Conservation (phyloP, 2,113 vertebrate genomes). For the Phodopus roborovskii region DNA sequence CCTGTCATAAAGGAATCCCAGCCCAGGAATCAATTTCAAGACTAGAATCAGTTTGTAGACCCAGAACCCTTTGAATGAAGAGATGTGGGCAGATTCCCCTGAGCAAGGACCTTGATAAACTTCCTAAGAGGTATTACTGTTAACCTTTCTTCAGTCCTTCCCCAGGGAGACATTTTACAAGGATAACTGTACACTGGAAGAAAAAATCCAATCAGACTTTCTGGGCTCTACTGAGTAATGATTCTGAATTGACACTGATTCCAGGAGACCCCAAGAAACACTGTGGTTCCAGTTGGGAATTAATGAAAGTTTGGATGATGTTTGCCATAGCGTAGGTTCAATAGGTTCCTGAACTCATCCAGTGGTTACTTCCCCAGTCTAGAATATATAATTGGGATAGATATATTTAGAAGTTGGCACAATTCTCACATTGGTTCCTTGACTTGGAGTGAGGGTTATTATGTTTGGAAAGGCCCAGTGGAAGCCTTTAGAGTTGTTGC, state of each 20-base stretch:
- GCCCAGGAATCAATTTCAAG: neutral
- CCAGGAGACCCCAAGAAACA: neutral
- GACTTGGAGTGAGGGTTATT: neutral
- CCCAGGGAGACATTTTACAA: neutral
- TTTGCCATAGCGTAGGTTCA: neutral
- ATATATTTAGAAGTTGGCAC: neutral
- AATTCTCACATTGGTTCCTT: neutral
- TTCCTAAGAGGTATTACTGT: neutral
- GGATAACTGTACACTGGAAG: neutral
- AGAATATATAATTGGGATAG: neutral
- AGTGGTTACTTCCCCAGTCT: neutral
- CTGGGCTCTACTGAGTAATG: neutral
- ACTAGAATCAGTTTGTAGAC: neutral
- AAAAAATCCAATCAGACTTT: neutral
- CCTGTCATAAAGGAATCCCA: neutral
- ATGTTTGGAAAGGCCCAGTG: neutral
- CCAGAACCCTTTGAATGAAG: neutral
- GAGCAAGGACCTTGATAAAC: neutral
- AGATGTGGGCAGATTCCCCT: neutral
- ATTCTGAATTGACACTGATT: neutral
- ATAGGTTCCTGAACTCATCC: neutral
- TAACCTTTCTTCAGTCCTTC: neutral
- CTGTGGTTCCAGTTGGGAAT: neutral
- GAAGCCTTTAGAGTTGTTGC: neutral
- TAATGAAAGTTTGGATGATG: neutral